phyloP scores from a whole-genome alignment of 2,797 vertebrate species.

The Sebastes goodei region DNA sequence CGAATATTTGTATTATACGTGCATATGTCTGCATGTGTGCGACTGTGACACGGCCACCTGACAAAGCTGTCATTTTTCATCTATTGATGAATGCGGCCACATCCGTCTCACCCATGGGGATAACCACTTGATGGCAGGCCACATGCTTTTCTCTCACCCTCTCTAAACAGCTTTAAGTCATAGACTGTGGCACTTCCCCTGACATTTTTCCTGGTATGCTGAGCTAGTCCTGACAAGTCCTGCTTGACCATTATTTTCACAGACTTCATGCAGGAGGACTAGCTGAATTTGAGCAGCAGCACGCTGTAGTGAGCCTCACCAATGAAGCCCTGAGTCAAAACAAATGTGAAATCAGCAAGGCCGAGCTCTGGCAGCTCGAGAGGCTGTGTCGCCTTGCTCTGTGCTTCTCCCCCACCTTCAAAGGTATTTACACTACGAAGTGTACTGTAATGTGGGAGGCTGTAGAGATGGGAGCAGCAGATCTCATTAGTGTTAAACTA shows the following conservation, averaged over 20 bases:
- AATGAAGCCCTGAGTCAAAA: constrained; percentile 48
- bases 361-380: constrained; percentile 28
- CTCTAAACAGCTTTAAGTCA: constrained; percentile 64
- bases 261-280: constrained; percentile 56
- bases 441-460: constrained; percentile 64
- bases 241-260: constrained; percentile 70
- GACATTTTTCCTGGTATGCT: constrained; percentile 59
- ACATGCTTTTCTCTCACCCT: constrained; percentile 53
- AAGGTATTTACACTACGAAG: constrained; percentile 74
- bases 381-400: constrained; percentile 28
- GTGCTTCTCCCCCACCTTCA: constrained; percentile 50
- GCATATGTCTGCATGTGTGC: constrained; percentile 57
- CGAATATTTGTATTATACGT: constrained; percentile 54
- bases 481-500: constrained; percentile 80
- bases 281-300: constrained; percentile 44
- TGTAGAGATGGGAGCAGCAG: constrained; percentile 56
- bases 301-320: constrained; percentile 34
- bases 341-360: constrained; percentile 54
- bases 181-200: constrained; percentile 55
- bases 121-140: constrained; percentile 58
- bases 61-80: constrained; percentile 56
- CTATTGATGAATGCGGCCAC: constrained; percentile 57
- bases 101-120: constrained; percentile 51
- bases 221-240: constrained; percentile 65
- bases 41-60: constrained; percentile 54